Evolutionary conservation across 2,113 vertebrate genomes (phyloP).

Genomic region (Menidia beryllina): DNA sequence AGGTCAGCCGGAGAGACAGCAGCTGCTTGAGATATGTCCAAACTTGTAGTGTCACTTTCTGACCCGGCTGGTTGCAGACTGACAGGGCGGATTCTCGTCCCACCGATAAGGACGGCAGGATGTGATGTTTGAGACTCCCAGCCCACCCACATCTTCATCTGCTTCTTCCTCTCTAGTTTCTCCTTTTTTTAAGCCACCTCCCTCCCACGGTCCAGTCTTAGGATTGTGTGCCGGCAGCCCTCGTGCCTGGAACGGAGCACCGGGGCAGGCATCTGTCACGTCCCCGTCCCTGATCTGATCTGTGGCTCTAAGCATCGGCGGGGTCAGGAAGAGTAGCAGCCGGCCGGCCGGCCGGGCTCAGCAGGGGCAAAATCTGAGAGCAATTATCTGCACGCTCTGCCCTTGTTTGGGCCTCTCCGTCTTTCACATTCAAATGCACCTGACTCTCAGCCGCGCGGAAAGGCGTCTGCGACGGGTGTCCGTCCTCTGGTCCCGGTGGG

Average conservation of each 20-base stretch:
- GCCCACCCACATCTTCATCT: neutral
- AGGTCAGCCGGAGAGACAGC: slow-evolving; percentile 58
- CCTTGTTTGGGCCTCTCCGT: slow-evolving; percentile 14
- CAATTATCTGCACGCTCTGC: slow-evolving; percentile 32
- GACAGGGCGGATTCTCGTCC: slow-evolving; percentile 66
- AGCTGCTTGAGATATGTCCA: slow-evolving; percentile 55
- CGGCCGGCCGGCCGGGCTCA: slow-evolving; percentile 44
- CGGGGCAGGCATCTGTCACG: slow-evolving; percentile 77
- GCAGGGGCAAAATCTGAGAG: slow-evolving; percentile 45
- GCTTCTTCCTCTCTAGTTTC: slow-evolving; percentile 8
- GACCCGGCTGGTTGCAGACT: slow-evolving; percentile 66
- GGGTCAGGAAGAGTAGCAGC: slow-evolving; percentile 75
- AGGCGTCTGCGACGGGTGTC: slow-evolving; percentile 35
- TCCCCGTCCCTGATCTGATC: slow-evolving; percentile 75
- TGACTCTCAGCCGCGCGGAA: slow-evolving; percentile 9
- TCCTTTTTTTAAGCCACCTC: slow-evolving; percentile 19
- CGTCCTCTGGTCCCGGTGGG: slow-evolving; percentile 49
- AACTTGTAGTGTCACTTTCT: slow-evolving; percentile 66
- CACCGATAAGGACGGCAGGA: slow-evolving; percentile 35
- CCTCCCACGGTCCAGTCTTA: slow-evolving; percentile 1
- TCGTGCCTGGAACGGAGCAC: slow-evolving; percentile 74
- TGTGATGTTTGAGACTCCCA: slow-evolving; percentile 52
- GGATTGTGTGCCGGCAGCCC: slow-evolving; percentile 67
- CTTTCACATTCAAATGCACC: slow-evolving; percentile 53
- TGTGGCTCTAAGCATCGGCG: slow-evolving; percentile 61